Percentiles rank a stretch among this genome's conserved stretches.
These are phyloP conservation scores for Perithous albicinctus DNA, from an alignment of 2,888 invertebrate genomes.

Conservation along the genomic window DNA sequence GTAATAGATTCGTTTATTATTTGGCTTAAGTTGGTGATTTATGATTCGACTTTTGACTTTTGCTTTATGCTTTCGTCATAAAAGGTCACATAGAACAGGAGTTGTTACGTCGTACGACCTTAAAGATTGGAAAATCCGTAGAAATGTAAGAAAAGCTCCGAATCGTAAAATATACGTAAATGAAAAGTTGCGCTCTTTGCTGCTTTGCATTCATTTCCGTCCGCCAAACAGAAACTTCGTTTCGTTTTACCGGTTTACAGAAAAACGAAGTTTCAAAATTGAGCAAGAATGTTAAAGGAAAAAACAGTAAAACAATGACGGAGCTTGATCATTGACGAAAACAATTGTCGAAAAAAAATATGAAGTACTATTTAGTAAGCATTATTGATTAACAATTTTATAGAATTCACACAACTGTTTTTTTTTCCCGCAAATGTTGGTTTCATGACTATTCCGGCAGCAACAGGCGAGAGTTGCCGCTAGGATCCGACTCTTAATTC, in stretches of 20 bases:
- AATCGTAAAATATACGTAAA: neutral
- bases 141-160: neutral
- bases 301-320: neutral
- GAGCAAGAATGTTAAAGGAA: neutral
- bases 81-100: neutral
- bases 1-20: neutral
- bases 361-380: neutral
- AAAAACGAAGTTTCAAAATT: neutral
- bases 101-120: neutral
- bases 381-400: neutral
- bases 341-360: neutral
- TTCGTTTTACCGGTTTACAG: neutral
- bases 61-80: neutral
- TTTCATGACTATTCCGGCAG: neutral
- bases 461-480: slow-evolving; percentile 2
- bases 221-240: neutral
- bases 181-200: neutral
- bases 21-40: neutral
- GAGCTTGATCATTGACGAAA: neutral
- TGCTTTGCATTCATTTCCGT: neutral
- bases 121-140: neutral
- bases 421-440: neutral
- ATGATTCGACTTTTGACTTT: neutral
- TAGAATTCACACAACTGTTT: neutral
- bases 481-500: slow-evolving; percentile 33